phyloP scores from a whole-genome alignment of 2,888 invertebrate species.

The Sarcophaga subvicina region DNA sequence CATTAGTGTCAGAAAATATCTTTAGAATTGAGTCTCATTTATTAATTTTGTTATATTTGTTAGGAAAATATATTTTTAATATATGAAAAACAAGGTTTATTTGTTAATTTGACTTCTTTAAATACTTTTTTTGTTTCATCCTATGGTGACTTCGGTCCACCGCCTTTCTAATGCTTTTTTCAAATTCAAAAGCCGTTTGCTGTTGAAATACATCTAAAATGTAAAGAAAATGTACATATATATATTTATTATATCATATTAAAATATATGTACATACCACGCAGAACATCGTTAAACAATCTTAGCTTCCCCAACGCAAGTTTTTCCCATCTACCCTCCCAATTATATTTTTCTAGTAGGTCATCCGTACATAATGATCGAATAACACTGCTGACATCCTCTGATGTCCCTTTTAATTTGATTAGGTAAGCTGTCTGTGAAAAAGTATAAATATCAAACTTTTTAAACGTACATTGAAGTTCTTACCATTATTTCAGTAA shows the following conservation, averaged over 20 bases:
- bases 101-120: not conserved
- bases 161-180: constrained; percentile 18
- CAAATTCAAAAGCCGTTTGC: not conserved
- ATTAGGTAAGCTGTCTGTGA: not conserved
- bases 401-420: constrained; percentile 18
- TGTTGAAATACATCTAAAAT: constrained; percentile 30
- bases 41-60: too few relatives aligned
- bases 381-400: constrained; percentile 30
- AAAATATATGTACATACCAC: not conserved
- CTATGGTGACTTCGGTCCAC: constrained; percentile 24
- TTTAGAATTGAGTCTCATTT: too few relatives aligned
- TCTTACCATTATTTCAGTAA: constrained; percentile 26
- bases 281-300: not conserved
- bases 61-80: too few relatives aligned
- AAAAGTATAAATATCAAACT: not conserved
- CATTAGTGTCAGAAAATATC: too few relatives aligned
- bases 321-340: constrained; percentile 26
- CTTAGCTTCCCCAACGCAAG: not conserved
- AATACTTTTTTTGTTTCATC: constrained; percentile 7
- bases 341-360: constrained; percentile 20
- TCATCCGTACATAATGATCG: constrained; percentile 20
- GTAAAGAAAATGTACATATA: not conserved
- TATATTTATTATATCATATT: not conserved
- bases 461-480: not conserved
- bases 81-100: not conserved